Percentiles rank a stretch among this genome's conserved stretches.
Conservation (phyloP, 2,113 vertebrate genomes). For the Galbula dea region DNA sequence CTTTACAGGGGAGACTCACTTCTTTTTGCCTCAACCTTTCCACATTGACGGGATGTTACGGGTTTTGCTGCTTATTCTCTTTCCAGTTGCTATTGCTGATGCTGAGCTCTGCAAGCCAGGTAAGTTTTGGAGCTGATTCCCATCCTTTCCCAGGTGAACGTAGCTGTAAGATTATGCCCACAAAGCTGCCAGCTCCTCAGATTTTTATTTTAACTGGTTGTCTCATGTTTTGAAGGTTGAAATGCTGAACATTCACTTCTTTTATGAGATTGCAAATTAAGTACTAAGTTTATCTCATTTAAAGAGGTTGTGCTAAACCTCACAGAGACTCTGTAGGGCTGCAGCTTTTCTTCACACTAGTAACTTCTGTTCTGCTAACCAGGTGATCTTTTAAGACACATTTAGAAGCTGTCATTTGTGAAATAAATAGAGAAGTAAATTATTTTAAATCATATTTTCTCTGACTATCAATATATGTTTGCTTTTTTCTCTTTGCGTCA, state of each 20-base stretch:
- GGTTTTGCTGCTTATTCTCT: slow-evolving; percentile 64
- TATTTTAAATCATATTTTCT: background rate
- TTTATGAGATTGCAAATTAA: background rate
- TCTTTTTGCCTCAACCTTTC: slow-evolving; percentile 53
- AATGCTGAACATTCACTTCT: background rate
- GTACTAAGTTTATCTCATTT: background rate
- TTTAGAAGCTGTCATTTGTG: background rate
- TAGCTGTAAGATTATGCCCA: background rate
- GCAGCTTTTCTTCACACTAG: background rate
- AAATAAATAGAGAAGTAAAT: background rate
- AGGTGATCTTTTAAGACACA: background rate
- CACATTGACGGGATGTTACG: slow-evolving; percentile 70
- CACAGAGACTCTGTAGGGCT: background rate
- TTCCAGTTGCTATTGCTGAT: slow-evolving; percentile 25
- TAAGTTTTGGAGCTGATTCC: slow-evolving; percentile 55
- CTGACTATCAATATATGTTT: background rate
- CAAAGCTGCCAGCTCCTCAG: background rate
- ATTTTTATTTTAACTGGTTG: background rate
- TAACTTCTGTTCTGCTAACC: background rate
- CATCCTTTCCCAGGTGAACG: background rate
- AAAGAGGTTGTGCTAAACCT: background rate
- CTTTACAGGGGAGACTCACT: slow-evolving; percentile 20
- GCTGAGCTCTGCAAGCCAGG: slow-evolving; percentile 74
- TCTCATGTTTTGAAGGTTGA: background rate
- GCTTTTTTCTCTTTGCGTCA: slow-evolving; percentile 65